Evolutionary conservation across 2,888 invertebrate genomes (phyloP).

Genomic region (Neoitamus cyanurus): DNA sequence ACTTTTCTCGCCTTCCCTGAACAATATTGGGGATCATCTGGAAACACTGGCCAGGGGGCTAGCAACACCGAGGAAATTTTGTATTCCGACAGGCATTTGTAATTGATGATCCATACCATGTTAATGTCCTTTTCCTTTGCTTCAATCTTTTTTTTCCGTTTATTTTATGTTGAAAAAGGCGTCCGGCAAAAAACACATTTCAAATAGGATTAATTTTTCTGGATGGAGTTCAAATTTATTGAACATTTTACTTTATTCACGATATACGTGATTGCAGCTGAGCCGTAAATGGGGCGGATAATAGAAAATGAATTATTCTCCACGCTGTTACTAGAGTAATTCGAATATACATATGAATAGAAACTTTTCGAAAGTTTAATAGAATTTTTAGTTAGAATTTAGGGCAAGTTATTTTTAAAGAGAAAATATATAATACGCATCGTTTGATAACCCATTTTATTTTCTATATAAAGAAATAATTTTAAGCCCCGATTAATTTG

Average conservation of each 20-base stretch:
- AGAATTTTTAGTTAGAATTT: too few relatives aligned
- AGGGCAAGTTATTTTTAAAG: too few relatives aligned
- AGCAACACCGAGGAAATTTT: background rate
- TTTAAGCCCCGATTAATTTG: too few relatives aligned
- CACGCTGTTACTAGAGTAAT: background rate
- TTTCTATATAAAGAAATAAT: too few relatives aligned
- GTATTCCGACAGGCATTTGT: constrained; percentile 30
- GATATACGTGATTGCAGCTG: background rate
- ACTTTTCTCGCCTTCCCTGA: background rate
- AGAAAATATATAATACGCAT: too few relatives aligned
- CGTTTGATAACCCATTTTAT: too few relatives aligned
- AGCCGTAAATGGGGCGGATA: background rate
- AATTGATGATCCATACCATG: constrained; percentile 16
- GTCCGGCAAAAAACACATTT: background rate
- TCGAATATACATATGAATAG: too few relatives aligned
- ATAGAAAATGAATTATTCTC: background rate
- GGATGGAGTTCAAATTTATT: background rate
- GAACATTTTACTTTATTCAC: background rate
- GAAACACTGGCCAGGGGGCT: background rate
- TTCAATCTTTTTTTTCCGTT: background rate
- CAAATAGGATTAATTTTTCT: background rate
- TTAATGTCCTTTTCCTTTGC: background rate
- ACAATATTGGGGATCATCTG: background rate
- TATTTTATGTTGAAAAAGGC: background rate
- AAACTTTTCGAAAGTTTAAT: too few relatives aligned